A percentile compares a stretch with the other conserved stretches of the same genome.
These are phyloP conservation scores for Callyntrura guangdongensis DNA, from an alignment of 2,888 invertebrate species.

Conservation along the genomic window DNA sequence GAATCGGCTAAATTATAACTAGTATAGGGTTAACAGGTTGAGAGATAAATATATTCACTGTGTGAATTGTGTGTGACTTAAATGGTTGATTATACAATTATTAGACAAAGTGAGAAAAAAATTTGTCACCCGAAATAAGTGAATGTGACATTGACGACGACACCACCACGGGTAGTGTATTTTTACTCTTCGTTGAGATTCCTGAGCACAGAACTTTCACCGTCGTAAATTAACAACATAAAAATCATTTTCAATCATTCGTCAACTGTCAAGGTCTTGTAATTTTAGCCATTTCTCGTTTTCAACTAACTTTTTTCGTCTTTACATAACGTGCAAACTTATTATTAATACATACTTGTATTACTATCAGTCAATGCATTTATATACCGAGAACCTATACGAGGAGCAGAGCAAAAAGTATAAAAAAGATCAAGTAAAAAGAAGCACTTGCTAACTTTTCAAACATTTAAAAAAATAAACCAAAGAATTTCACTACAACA, in stretches of 20 bases:
- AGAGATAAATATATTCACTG: slow-evolving; percentile 6
- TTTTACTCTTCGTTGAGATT: background rate
- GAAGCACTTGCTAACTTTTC: background rate
- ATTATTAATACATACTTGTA: background rate
- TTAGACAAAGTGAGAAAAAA: background rate
- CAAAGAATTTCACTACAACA: background rate
- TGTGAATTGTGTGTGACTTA: slow-evolving; percentile 44
- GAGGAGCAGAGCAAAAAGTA: background rate
- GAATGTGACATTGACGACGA: slow-evolving; percentile 24
- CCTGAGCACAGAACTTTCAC: slow-evolving; percentile 12
- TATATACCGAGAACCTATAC: background rate
- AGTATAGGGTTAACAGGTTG: no score
- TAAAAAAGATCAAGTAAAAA: background rate
- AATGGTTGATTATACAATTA: slow-evolving; percentile 15
- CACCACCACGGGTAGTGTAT: slow-evolving; percentile 16
- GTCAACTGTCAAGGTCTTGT: slow-evolving; percentile 69
- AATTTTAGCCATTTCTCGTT: slow-evolving; percentile 45
- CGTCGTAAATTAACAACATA: slow-evolving; percentile 16
- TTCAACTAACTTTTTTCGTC: background rate
- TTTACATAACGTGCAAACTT: no score
- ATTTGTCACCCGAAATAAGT: slow-evolving; percentile 4
- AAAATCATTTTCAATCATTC: slow-evolving; percentile 63
- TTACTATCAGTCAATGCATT: background rate
- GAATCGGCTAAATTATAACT: no score
- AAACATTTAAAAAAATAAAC: slow-evolving; percentile 8